phyloP scores from a whole-genome alignment of 2,113 vertebrate species.

The Mus spicilegus region DNA sequence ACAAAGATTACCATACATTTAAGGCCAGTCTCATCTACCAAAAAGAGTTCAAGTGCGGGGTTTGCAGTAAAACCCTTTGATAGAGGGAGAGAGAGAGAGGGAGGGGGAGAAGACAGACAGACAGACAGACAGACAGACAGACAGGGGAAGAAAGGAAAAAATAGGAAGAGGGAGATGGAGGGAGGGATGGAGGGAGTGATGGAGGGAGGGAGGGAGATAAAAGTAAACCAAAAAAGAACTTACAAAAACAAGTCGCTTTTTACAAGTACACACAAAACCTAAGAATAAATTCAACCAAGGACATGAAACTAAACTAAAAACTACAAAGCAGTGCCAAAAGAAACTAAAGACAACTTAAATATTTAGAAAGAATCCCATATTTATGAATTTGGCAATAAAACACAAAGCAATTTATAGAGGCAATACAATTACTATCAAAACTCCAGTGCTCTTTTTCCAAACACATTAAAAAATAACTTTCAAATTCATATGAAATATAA shows the following conservation, averaged over 20 bases:
- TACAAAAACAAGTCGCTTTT: not conserved
- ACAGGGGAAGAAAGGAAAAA: not conserved
- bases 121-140: too few relatives aligned
- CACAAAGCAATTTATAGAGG: not conserved
- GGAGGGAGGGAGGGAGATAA: not conserved
- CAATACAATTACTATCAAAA: not conserved
- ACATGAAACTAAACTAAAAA: not conserved
- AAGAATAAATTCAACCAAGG: not conserved
- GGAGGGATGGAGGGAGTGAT: accelerated
- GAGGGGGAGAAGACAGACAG: too few relatives aligned
- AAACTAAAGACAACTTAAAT: not conserved
- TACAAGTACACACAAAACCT: not conserved
- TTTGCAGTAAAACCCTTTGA: not conserved
- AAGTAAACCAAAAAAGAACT: not conserved
- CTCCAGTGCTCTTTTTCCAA: not conserved
- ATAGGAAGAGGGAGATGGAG: not conserved
- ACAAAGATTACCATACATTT: not conserved
- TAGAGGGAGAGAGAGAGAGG: not conserved
- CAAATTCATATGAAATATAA: not conserved
- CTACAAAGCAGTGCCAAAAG: not conserved
- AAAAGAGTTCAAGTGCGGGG: not conserved
- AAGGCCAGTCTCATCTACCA: not conserved
- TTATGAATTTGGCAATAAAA: not conserved
- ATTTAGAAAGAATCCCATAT: not conserved
- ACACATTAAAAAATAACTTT: not conserved